phyloP scores from a whole-genome alignment of 2,113 vertebrate genomes.

The Barbus barbus region DNA sequence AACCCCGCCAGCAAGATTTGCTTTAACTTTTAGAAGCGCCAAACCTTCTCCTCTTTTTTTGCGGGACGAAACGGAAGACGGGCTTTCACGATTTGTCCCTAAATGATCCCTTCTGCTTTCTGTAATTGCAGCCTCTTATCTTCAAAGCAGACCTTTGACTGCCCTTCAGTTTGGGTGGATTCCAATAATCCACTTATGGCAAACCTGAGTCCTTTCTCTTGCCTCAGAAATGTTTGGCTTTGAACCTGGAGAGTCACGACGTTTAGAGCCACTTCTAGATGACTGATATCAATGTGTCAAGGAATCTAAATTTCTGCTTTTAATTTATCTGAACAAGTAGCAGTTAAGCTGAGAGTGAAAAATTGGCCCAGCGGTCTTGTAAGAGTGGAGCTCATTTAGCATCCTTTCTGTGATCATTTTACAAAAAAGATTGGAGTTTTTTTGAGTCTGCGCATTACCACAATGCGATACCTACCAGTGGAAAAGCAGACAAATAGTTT shows the following conservation, averaged over 20 bases:
- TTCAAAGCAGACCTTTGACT: constrained; percentile 35
- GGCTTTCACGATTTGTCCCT: constrained; percentile 24
- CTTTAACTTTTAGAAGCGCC: not conserved
- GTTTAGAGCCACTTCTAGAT: not conserved
- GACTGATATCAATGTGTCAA: not conserved
- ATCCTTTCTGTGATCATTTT: not conserved
- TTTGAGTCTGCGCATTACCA: not conserved
- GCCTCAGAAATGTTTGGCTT: constrained; percentile 14
- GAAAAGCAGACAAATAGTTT: not conserved
- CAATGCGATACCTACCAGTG: not conserved
- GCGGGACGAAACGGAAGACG: not conserved
- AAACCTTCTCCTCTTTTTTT: not conserved
- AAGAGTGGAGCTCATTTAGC: not conserved
- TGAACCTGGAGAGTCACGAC: not conserved
- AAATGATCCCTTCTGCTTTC: constrained; percentile 15
- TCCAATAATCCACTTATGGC: constrained; percentile 30
- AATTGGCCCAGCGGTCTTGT: not conserved
- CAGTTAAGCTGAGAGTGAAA: not conserved
- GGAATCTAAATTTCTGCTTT: not conserved
- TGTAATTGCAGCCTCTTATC: constrained; percentile 31
- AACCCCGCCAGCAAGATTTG: not conserved
- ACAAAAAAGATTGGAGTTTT: not conserved
- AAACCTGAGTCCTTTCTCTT: constrained; percentile 14
- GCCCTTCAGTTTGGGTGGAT: constrained; percentile 11
- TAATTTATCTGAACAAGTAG: not conserved